Evolutionary conservation across 2,113 vertebrate species (phyloP).

Genomic region (Ivindomyrus marchei): DNA sequence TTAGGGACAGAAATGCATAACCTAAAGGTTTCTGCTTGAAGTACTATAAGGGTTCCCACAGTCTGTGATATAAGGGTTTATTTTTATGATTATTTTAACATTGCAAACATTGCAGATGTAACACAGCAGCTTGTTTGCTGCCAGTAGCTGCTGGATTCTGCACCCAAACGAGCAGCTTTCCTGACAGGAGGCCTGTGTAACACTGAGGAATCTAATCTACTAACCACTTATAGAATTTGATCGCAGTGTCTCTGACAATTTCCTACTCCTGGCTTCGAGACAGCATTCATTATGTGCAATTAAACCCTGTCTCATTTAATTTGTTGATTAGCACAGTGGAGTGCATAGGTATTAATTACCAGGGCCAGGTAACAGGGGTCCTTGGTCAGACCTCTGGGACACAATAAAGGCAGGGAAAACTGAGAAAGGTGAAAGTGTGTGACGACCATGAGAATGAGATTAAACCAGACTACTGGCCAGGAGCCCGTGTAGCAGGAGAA

Average conservation of each 20-base stretch:
- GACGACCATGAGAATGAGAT: conserved; percentile 7
- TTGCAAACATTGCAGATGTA: neutral
- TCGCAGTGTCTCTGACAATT: conserved; percentile 13
- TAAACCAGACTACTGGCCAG: neutral
- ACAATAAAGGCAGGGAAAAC: neutral
- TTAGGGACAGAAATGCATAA: neutral
- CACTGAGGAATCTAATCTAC: neutral
- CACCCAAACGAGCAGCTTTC: neutral
- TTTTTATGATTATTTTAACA: neutral
- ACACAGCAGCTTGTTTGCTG: neutral
- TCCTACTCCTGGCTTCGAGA: conserved; percentile 22
- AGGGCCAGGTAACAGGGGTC: conserved; percentile 21
- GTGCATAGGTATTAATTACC: conserved; percentile 25
- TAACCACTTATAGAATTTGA: conserved; percentile 13
- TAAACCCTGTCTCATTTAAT: conserved; percentile 30
- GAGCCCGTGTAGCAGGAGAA: neutral
- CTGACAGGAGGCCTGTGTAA: neutral
- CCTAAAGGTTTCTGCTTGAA: neutral
- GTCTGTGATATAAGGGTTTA: neutral
- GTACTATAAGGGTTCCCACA: neutral
- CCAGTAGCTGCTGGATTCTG: conserved; percentile 1
- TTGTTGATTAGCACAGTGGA: conserved; percentile 25
- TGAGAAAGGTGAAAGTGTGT: neutral
- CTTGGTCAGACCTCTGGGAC: neutral
- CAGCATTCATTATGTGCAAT: conserved; percentile 27